phyloP scores from a whole-genome alignment of 2,113 vertebrate genomes.

The Cololabis saira region DNA sequence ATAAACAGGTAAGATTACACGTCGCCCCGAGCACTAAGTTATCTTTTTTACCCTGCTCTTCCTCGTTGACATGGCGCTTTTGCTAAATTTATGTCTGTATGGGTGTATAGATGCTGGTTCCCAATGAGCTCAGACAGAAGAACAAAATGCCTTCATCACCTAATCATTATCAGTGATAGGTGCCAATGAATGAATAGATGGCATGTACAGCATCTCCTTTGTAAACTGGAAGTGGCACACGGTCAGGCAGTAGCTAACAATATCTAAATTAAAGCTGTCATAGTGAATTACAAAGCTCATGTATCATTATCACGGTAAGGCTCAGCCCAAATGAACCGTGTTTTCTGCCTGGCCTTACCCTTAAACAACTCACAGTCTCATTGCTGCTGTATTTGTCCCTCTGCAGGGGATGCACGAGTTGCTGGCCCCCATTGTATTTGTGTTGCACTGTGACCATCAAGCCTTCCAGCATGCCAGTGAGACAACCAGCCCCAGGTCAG shows the following conservation, averaged over 20 bases:
- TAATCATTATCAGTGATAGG: slow-evolving; percentile 51
- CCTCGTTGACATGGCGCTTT: too few relatives aligned
- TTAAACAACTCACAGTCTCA: background rate
- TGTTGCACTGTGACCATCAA: slow-evolving; percentile 97
- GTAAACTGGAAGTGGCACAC: slow-evolving; percentile 75
- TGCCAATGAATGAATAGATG: slow-evolving; percentile 51
- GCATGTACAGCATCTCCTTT: slow-evolving; percentile 46
- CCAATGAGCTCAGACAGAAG: slow-evolving; percentile 11
- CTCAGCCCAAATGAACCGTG: slow-evolving; percentile 57
- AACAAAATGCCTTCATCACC: slow-evolving; percentile 46
- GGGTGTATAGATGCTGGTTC: background rate
- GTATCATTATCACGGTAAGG: slow-evolving; percentile 68
- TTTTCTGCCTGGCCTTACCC: slow-evolving; percentile 21
- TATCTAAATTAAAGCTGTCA: slow-evolving; percentile 71
- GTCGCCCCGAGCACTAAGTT: too few relatives aligned
- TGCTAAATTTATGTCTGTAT: background rate
- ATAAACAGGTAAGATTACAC: slow-evolving; percentile 90
- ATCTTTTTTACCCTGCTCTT: too few relatives aligned
- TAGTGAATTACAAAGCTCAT: slow-evolving; percentile 63
- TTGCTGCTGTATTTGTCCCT: slow-evolving; percentile 11
- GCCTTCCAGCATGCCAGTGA: slow-evolving; percentile 97
- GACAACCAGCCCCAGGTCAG: slow-evolving; percentile 92
- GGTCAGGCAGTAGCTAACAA: slow-evolving; percentile 57
- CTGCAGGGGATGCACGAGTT: slow-evolving; percentile 97
- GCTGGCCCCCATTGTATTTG: slow-evolving; percentile 94